Percentiles rank a stretch among this genome's conserved stretches.
These are phyloP conservation scores for Cheilosia grossa DNA, from an alignment of 2,888 invertebrate species.

Conservation along the genomic window DNA sequence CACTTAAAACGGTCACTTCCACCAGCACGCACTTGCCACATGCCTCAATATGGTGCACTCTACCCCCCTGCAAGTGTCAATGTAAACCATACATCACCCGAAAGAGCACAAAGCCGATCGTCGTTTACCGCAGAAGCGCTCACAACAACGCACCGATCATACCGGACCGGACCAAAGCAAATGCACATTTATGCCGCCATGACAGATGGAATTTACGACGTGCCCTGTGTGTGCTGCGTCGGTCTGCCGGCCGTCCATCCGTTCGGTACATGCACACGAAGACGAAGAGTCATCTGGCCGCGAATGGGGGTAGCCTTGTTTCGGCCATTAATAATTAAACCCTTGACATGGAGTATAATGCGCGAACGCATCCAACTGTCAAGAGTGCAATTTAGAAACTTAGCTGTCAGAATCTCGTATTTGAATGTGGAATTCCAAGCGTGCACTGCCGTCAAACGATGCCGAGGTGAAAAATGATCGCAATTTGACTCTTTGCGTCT, in stretches of 20 bases:
- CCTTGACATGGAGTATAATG: slow-evolving; percentile 33
- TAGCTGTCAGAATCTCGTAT: slow-evolving; percentile 57
- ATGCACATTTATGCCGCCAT: slow-evolving; percentile 47
- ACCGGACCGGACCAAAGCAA: slow-evolving; percentile 22
- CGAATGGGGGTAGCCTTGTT: slow-evolving; percentile 61
- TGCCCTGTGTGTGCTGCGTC: not conserved
- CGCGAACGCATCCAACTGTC: slow-evolving; percentile 60
- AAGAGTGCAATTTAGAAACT: slow-evolving; percentile 60
- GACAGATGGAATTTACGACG: slow-evolving; percentile 63
- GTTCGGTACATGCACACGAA: not conserved
- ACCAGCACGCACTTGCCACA: slow-evolving; percentile 20
- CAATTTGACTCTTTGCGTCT: slow-evolving; percentile 61
- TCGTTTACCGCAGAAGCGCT: slow-evolving; percentile 15
- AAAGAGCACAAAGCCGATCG: slow-evolving; percentile 4
- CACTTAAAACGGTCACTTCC: slow-evolving; percentile 27
- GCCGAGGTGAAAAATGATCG: slow-evolving; percentile 73
- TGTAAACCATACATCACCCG: slow-evolving; percentile 57
- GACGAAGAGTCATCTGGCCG: slow-evolving; percentile 44
- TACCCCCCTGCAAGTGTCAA: slow-evolving; percentile 34
- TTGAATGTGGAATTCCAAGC: slow-evolving; percentile 51
- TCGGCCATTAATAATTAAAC: slow-evolving; percentile 68
- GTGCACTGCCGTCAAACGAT: slow-evolving; percentile 61
- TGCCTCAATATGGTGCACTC: slow-evolving; percentile 21
- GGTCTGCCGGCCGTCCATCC: not conserved
- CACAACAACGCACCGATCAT: slow-evolving; percentile 11